Evolutionary conservation across 2,113 vertebrate genomes (phyloP).

Genomic region (Tupaia tana): DNA sequence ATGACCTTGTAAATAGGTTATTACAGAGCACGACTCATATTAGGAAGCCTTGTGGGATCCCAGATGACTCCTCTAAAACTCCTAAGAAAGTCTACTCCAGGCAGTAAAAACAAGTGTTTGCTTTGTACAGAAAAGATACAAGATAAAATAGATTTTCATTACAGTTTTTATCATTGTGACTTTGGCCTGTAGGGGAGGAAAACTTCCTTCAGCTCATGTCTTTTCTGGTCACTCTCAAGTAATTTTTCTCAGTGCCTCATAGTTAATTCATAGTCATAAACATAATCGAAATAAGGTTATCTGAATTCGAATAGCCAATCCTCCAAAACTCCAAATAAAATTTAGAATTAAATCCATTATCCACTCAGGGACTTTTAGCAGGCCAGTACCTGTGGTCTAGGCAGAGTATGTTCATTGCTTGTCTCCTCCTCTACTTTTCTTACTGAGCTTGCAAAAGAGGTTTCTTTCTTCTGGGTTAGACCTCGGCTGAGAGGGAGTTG

Average conservation of each 20-base stretch:
- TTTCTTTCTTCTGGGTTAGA: background rate
- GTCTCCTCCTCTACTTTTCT: background rate
- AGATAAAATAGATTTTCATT: background rate
- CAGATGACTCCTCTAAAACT: background rate
- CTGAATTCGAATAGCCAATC: background rate
- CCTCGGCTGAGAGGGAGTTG: background rate
- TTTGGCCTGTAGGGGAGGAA: background rate
- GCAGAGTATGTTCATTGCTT: background rate
- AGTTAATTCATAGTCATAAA: background rate
- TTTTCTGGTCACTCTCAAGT: background rate
- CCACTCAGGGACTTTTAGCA: background rate
- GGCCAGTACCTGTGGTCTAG: background rate
- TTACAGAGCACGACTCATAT: background rate
- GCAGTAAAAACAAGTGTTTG: background rate
- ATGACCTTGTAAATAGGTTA: slow-evolving; percentile 30
- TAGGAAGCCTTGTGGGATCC: slow-evolving; percentile 14
- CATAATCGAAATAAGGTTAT: background rate
- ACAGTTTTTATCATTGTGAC: background rate
- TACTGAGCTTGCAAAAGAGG: background rate
- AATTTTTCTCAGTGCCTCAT: background rate
- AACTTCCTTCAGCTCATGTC: background rate
- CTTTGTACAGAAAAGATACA: background rate
- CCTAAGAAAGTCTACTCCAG: background rate
- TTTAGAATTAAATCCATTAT: background rate
- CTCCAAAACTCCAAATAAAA: background rate